Base-by-base conservation (phyloP, 2,797 vertebrate genomes). In the Pseudochromis fuscus region DNA sequence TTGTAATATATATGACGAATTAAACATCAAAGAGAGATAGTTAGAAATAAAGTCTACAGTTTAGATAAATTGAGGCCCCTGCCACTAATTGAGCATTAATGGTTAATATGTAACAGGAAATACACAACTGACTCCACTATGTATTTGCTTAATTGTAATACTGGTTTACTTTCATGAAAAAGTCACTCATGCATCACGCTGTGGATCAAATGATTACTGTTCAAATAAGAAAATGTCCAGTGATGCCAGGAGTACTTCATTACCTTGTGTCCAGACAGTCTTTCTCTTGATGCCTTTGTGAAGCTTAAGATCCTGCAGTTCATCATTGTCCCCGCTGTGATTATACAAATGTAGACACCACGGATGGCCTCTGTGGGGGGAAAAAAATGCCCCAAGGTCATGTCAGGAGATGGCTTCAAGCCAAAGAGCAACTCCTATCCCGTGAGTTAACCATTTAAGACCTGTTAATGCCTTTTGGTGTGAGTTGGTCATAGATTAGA, bases 311-410 rank as follows among this genome's bases (percentile, higher is more conserved):
- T 72, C 25, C 23, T 72, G 75, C 91, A 95, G 12, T 38, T 81
- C 0, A 27, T 10, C 62, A 92, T 77, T 79, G 86, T 88, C 15
- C 86, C 89, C 4, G 81, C 30, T 0, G 81, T 72, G 12, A 7
- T 21, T 1, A 74, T 79, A 66, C 92, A 94, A 49, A 94, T 33
- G 28, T 89, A 85, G 66, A 94, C 27, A 8, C 93, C 94, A 0
- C 83, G 84, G 65, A 93, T 65, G 18, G 75, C 58, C 5, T 92
- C 94, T 94, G 77, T 1, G 19, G 58, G 10, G 9, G 38, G 44
- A 40, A 51, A 38, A 30, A 50, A 21, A 53, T 7, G 19, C 8
- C 16, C 18, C 5, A 27, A 11, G 23, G 11, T 66, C 28, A 79
- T 2, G 35, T 37, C 30, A 48, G 38, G 21, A 10, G 3, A 25